Base-by-base conservation (phyloP, 2,113 vertebrate genomes). In the Trogon melanurus region DNA sequence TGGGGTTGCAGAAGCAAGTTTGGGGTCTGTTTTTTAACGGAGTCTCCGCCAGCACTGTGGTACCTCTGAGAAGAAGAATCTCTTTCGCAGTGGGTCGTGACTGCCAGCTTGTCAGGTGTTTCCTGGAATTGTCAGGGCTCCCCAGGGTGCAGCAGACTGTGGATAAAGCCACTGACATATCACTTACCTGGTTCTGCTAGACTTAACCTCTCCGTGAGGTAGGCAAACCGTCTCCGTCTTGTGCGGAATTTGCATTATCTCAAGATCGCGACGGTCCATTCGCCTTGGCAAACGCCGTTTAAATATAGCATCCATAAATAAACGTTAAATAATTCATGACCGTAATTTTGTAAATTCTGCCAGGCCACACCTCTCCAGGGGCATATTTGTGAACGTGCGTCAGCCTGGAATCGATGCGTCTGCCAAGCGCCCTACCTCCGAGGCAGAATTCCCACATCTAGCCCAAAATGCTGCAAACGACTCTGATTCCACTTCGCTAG, bases 301-400 rank as follows among this genome's bases (percentile, higher is more conserved):
- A 98, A 98, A 98, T 98, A 98, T 98, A 98, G 97, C 97, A 97
- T 97, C 98, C 96, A 98, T 98, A 98, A 98, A 98, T 98, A 98
- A 98, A 97, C 81, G 97, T 98, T 99, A 98, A 99, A 99, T 99
- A 99, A 99, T 99, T 98, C 98, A 99, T 99, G 99, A 98, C 96
- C 97, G 98, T 98, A 98, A 99, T 99, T 99, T 98, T 97, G 97
- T 98, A 97, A 98, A 98, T 97, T 97, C 97, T 97, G 94, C 96
- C 97, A 98, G 98, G 97, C 98, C 98, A 98, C 98, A 98, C 98
- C 97, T 98, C 98, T 98, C 99, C 90, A 79, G 98, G 98, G 98
- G 99, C 98, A 98, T 98, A 98, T 98, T 99, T 99, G 97, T 98
- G 98, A 98, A 98, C 97, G 85, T 93, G 97, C 96, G 90, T 97